phyloP scores from a whole-genome alignment of 2,888 invertebrate genomes.

The Chloroclysta siterata region DNA sequence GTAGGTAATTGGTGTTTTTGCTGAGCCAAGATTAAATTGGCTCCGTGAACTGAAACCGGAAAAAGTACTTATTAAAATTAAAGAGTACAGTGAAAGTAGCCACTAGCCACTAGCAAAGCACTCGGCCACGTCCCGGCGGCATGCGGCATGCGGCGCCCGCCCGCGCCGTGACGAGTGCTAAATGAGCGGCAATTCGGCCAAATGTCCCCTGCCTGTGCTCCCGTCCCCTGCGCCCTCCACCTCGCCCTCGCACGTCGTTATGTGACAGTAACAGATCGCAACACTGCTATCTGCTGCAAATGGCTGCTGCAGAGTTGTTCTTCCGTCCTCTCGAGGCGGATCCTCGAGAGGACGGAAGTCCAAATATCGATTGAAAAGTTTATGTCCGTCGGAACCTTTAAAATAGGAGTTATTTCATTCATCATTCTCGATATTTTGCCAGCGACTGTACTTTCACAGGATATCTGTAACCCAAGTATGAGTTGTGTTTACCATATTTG shows the following conservation, averaged over 20 bases:
- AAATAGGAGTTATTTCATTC: not conserved
- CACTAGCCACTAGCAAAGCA: not conserved
- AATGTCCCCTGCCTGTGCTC: slow-evolving; percentile 3
- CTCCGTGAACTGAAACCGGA: not conserved
- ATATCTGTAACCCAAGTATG: too few relatives aligned
- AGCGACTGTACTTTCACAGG: too few relatives aligned
- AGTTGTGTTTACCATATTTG: too few relatives aligned
- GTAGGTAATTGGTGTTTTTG: not conserved
- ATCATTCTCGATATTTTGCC: too few relatives aligned
- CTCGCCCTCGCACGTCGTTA: not conserved
- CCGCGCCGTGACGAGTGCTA: slow-evolving; percentile 1
- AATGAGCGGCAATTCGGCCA: slow-evolving; percentile 12
- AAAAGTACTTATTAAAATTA: not conserved
- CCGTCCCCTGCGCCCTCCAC: not conserved
- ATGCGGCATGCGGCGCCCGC: not conserved
- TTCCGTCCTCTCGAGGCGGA: not conserved
- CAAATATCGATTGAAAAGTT: too few relatives aligned
- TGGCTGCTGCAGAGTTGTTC: not conserved
- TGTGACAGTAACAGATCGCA: slow-evolving; percentile 14
- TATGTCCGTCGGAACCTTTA: not conserved
- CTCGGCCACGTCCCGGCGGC: not conserved
- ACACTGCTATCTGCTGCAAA: slow-evolving; percentile 1
- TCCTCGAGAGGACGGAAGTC: too few relatives aligned
- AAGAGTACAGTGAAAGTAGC: not conserved
- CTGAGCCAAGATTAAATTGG: not conserved